Evolutionary conservation across 2,797 vertebrate species (phyloP).

Genomic region (Cuculus canorus): DNA sequence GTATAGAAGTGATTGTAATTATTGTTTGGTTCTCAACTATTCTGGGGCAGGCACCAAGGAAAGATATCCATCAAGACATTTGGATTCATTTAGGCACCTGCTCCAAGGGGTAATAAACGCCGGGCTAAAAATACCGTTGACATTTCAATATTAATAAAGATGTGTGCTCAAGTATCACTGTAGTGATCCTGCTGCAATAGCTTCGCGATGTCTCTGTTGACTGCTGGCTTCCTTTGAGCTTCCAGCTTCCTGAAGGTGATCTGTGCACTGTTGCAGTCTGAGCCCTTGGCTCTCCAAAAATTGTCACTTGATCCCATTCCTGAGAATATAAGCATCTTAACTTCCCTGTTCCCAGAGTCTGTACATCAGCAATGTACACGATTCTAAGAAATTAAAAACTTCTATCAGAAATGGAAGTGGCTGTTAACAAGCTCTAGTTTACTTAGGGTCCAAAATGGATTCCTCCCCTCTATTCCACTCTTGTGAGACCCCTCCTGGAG

Average conservation of each 20-base stretch:
- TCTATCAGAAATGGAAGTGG: not conserved
- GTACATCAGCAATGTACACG: not conserved
- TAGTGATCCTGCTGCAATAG: constrained; percentile 1
- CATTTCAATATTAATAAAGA: constrained; percentile 58
- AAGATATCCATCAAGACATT: constrained; percentile 36
- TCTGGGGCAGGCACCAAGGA: constrained; percentile 44
- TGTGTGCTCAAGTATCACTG: constrained; percentile 22
- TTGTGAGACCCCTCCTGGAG: too few relatives aligned
- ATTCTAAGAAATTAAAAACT: not conserved
- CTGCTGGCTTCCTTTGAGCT: not conserved
- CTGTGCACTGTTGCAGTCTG: not conserved
- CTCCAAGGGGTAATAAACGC: constrained; percentile 28
- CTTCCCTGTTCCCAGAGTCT: not conserved
- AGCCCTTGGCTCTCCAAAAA: not conserved
- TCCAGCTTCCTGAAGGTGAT: not conserved
- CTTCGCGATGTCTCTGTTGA: not conserved
- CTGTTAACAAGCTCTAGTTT: not conserved
- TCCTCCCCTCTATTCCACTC: too few relatives aligned
- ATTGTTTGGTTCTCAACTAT: constrained; percentile 58
- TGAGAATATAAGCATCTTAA: accelerated
- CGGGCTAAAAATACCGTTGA: constrained; percentile 50
- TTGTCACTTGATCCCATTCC: not conserved
- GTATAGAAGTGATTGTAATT: constrained; percentile 62
- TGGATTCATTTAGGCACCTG: constrained; percentile 45
- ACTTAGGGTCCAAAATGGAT: not conserved